These are phyloP conservation scores for Taphrorychus bicolor DNA, from an alignment of 2,888 invertebrate genomes.

Conservation along the genomic window DNA sequence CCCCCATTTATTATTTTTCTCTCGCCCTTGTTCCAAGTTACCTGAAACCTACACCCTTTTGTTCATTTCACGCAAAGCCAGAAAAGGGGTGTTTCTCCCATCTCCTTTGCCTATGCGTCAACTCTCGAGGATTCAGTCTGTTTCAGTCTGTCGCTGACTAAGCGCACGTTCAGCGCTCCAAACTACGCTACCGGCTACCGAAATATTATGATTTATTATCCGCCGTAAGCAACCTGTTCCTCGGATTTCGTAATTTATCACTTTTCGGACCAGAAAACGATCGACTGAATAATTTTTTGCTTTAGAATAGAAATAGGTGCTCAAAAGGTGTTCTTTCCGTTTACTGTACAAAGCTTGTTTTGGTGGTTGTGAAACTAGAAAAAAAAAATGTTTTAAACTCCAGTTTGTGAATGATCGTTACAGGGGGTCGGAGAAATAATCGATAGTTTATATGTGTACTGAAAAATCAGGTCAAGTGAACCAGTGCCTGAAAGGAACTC, in stretches of 20 bases:
- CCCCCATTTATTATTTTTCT: not conserved
- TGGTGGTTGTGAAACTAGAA: conserved; percentile 21
- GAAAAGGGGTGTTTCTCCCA: conserved; percentile 39
- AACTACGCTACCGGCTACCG: conserved; percentile 22
- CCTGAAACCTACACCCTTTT: conserved; percentile 23
- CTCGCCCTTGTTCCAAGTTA: conserved; percentile 6
- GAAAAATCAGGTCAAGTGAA: conserved; percentile 42
- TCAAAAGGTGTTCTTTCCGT: not conserved
- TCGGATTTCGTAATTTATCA: not conserved
- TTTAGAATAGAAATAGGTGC: not conserved
- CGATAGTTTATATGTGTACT: conserved; percentile 39
- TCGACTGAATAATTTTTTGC: conserved; percentile 3
- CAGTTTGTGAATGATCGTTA: conserved; percentile 28
- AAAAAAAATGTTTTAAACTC: conserved; percentile 12
- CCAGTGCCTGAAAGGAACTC: conserved; percentile 24
- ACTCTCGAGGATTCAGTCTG: conserved; percentile 34
- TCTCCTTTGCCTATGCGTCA: conserved; percentile 39
- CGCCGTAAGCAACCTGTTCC: conserved; percentile 37
- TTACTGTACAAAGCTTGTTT: conserved; percentile 3
- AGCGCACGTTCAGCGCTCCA: conserved; percentile 19
- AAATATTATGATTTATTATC: conserved; percentile 37
- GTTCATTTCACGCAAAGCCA: conserved; percentile 37
- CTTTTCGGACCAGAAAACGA: not conserved
- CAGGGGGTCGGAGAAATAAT: conserved; percentile 33
- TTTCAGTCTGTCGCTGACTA: conserved; percentile 26